phyloP scores from a whole-genome alignment of 1,140 invertebrate species.

The Kradibia gibbosae region DNA sequence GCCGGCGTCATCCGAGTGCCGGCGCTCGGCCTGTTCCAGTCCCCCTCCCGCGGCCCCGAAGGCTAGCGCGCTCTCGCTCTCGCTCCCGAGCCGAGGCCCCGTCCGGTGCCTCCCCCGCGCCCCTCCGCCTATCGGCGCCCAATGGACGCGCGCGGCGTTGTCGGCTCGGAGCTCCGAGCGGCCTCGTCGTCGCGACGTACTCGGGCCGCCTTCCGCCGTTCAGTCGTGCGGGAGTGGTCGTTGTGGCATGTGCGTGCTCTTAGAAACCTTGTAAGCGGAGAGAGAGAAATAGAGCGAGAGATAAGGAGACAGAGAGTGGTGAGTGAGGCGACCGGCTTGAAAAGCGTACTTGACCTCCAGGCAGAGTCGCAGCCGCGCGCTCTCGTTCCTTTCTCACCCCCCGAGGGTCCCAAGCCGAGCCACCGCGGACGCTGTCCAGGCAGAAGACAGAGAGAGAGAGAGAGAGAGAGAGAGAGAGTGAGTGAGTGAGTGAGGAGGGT shows the following conservation, averaged over 20 bases:
- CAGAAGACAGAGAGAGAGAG: no score
- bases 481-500: background rate
- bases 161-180: slow-evolving; percentile 65
- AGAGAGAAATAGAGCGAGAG: slow-evolving; percentile 40
- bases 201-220: no score
- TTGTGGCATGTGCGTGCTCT: slow-evolving; percentile 67
- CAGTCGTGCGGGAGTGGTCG: slow-evolving; percentile 73
- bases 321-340: background rate
- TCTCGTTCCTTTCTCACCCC: background rate
- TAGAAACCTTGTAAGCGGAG: slow-evolving; percentile 59
- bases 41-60: background rate
- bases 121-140: slow-evolving; percentile 59
- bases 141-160: slow-evolving; percentile 62
- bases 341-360: background rate
- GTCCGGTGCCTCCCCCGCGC: slow-evolving; percentile 60
- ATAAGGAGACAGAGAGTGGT: slow-evolving; percentile 35
- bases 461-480: background rate
- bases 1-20: background rate
- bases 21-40: background rate
- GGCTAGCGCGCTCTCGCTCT: background rate
- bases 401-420: background rate
- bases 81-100: slow-evolving; percentile 50
- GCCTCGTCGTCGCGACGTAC: background rate
- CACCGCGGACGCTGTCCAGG: background rate
- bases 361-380: slow-evolving; percentile 20